Conservation (phyloP, 2,888 invertebrate species). For the Oegoconia quadripuncta region DNA sequence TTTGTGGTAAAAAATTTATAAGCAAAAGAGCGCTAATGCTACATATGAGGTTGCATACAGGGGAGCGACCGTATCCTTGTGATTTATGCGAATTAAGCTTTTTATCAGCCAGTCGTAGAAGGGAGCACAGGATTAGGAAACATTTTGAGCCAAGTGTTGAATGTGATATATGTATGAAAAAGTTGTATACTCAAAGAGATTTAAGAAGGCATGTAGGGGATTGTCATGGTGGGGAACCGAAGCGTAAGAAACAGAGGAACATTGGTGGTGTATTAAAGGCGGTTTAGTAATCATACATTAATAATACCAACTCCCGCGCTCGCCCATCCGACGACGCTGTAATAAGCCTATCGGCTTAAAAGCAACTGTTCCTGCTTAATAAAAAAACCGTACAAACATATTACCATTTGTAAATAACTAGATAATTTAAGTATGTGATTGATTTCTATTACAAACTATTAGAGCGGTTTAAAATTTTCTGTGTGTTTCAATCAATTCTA, state of each 20-base stretch:
- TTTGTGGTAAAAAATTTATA: background rate
- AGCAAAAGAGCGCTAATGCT: background rate
- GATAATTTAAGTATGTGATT: too few relatives aligned
- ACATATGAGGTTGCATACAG: background rate
- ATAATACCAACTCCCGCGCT: too few relatives aligned
- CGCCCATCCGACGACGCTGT: too few relatives aligned
- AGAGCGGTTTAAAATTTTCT: too few relatives aligned
- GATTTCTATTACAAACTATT: too few relatives aligned
- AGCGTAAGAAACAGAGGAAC: background rate
- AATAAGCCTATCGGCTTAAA: too few relatives aligned
- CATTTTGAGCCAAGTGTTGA: constrained; percentile 7
- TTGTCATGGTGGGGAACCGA: constrained; percentile 1
- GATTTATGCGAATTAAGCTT: background rate
- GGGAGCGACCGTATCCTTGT: background rate
- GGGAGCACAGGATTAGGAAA: constrained; percentile 5
- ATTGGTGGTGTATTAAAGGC: too few relatives aligned
- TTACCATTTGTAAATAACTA: too few relatives aligned
- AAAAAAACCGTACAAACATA: too few relatives aligned
- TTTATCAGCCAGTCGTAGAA: constrained; percentile 5
- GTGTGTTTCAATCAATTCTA: too few relatives aligned
- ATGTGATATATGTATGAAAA: constrained; percentile 7
- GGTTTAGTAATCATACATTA: too few relatives aligned
- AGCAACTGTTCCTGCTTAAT: too few relatives aligned
- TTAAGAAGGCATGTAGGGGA: constrained; percentile 4
- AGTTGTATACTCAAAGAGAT: constrained; percentile 6